These are phyloP conservation scores for Fregata magnificens DNA, from an alignment of 2,113 vertebrate genomes.

Conservation along the genomic window DNA sequence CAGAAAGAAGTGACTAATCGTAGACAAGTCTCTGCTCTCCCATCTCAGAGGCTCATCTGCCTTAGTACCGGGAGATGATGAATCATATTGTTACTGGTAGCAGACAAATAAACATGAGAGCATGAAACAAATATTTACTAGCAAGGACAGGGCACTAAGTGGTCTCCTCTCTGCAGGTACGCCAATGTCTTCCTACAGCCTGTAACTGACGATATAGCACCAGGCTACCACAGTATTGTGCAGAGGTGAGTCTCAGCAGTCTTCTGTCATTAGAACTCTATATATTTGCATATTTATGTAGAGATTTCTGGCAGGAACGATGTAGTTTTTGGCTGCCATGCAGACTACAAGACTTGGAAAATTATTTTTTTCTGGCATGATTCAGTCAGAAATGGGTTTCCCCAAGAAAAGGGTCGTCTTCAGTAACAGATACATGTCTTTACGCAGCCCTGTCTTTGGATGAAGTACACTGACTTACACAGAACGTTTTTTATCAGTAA, in stretches of 20 bases:
- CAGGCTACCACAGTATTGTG: slow-evolving; percentile 98
- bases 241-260: slow-evolving; percentile 83
- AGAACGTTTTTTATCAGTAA: not conserved
- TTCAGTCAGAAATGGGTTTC: not conserved
- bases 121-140: not conserved
- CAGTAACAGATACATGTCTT: not conserved
- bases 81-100: not conserved
- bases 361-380: not conserved
- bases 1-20: slow-evolving; percentile 23
- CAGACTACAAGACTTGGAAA: not conserved
- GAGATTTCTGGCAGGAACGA: not conserved
- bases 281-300: not conserved
- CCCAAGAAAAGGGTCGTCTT: not conserved
- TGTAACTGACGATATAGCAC: slow-evolving; percentile 97
- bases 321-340: not conserved
- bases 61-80: not conserved
- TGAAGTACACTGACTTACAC: not conserved
- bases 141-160: not conserved
- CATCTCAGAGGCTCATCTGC: not conserved
- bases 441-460: not conserved
- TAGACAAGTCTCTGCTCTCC: not conserved
- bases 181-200: slow-evolving; percentile 98
- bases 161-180: slow-evolving; percentile 78
- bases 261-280: not conserved
- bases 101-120: not conserved